Evolutionary conservation across 2,113 vertebrate genomes (phyloP).

Genomic region (Coturnix japonica): DNA sequence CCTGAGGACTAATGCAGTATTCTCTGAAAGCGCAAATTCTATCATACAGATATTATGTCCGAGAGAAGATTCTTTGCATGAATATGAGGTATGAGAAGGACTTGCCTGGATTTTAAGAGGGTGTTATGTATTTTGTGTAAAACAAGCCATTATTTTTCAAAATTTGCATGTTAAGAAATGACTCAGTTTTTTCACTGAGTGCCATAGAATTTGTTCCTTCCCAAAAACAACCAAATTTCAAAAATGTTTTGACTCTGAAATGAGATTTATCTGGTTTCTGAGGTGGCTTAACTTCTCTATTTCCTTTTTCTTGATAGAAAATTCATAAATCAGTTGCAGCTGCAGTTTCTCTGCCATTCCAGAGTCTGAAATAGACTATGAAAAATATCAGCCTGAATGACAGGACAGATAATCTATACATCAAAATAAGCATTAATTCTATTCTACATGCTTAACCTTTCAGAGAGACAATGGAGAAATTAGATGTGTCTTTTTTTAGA

Average conservation of each 20-base stretch:
- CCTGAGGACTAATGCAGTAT: not conserved
- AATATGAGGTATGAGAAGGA: not conserved
- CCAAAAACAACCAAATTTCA: not conserved
- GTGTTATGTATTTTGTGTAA: not conserved
- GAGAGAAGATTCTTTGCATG: not conserved
- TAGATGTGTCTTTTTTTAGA: constrained; percentile 44
- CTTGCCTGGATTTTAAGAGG: not conserved
- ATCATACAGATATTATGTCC: not conserved
- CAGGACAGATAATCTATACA: constrained; percentile 40
- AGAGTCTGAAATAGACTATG: constrained; percentile 12
- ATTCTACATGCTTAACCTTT: constrained; percentile 40
- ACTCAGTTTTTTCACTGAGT: not conserved
- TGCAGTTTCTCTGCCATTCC: constrained; percentile 58
- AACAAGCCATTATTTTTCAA: not conserved
- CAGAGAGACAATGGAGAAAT: constrained; percentile 51
- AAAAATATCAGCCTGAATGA: constrained; percentile 50
- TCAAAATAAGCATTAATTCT: constrained; percentile 53
- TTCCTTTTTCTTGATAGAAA: constrained; percentile 1
- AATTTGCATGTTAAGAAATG: not conserved
- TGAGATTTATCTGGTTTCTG: not conserved
- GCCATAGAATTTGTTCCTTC: not conserved
- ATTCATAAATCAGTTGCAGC: constrained; percentile 2
- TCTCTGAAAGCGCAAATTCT: constrained; percentile 7
- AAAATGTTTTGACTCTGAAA: constrained; percentile 14
- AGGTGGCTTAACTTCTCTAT: not conserved